A percentile compares a stretch with the other conserved stretches of the same genome.
Evolutionary conservation across 2,888 invertebrate genomes (phyloP).

Genomic region (Hydrotaea diabolus): DNA sequence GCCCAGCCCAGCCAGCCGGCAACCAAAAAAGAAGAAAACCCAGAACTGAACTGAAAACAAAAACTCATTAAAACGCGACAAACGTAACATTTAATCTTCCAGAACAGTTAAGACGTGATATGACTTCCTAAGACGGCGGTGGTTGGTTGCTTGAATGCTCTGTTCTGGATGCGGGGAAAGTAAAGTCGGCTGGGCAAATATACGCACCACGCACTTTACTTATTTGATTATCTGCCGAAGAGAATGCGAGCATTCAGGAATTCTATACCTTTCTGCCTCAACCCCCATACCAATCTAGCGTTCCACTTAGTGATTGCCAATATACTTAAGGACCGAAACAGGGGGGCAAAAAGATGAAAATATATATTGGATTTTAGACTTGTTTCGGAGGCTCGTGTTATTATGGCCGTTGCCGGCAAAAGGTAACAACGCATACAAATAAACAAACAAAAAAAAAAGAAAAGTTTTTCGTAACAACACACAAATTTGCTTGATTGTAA

Average conservation of each 20-base stretch:
- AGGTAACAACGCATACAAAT: too few relatives aligned
- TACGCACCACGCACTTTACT: conserved; percentile 7
- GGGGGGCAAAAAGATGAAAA: conserved; percentile 5
- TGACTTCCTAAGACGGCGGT: conserved; percentile 69
- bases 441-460: background rate
- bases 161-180: conserved; percentile 66
- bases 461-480: background rate
- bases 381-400: background rate
- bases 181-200: background rate
- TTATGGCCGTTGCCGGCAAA: background rate
- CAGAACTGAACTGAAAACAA: conserved; percentile 48
- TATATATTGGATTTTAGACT: conserved; percentile 23
- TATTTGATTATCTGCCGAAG: conserved; percentile 28
- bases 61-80: conserved; percentile 78
- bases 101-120: conserved; percentile 78
- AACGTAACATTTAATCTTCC: conserved; percentile 79
- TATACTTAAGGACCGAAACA: background rate
- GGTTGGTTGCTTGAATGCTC: background rate
- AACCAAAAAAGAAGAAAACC: conserved; percentile 34
- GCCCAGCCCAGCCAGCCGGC: background rate
- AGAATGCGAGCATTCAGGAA: background rate
- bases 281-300: background rate
- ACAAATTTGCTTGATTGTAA: conserved; percentile 5
- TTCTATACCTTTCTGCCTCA: too few relatives aligned
- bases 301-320: background rate